Evolutionary conservation across 2,797 vertebrate species (phyloP).

Genomic region (Myotis myotis): DNA sequence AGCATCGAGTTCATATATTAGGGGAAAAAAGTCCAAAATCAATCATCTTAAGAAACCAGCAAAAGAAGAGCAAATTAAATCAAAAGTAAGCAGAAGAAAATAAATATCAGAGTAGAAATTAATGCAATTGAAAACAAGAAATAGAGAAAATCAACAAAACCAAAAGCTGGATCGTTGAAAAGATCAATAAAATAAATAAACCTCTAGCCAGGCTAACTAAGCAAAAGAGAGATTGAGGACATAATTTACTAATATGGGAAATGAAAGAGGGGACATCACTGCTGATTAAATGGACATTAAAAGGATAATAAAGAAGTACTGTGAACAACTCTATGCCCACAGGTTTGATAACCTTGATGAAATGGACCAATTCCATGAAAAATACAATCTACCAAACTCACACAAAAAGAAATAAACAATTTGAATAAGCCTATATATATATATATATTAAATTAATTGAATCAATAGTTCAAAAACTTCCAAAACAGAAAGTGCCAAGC

Average conservation of each 20-base stretch:
- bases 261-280: not conserved
- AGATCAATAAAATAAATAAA: not conserved
- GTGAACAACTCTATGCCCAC: not conserved
- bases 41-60: not conserved
- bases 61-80: not conserved
- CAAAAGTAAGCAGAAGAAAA: not conserved
- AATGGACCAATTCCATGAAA: not conserved
- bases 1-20: not conserved
- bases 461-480: not conserved
- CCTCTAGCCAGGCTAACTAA: not conserved
- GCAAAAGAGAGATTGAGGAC: not conserved
- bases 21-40: not conserved
- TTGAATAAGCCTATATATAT: not conserved
- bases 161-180: not conserved
- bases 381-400: not conserved
- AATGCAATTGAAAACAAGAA: not conserved
- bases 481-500: not conserved
- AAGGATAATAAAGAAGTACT: not conserved
- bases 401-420: not conserved
- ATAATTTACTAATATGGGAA: not conserved
- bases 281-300: not conserved
- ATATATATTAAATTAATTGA: not conserved
- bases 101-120: not conserved
- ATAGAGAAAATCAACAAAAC: not conserved
- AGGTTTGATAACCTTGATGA: not conserved